Conservation (phyloP, 2,888 invertebrate species). For the Muschampia plurimacula region DNA sequence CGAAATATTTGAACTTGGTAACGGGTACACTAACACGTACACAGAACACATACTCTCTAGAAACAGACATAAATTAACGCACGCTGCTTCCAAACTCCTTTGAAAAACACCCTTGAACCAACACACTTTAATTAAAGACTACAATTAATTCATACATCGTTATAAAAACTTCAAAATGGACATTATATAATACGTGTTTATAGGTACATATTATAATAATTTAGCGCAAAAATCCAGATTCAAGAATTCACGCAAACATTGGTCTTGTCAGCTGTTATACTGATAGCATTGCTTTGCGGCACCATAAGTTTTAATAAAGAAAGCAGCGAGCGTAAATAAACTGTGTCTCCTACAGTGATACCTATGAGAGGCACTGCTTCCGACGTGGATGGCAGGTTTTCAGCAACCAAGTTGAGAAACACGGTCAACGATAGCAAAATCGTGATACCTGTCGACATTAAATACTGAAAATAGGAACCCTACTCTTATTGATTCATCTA, state of each 20-base stretch:
- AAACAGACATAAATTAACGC: slow-evolving; percentile 1
- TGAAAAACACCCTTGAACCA: background rate
- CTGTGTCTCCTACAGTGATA: slow-evolving; percentile 65
- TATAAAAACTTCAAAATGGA: background rate
- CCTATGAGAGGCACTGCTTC: slow-evolving; percentile 94
- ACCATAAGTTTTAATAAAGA: slow-evolving; percentile 1
- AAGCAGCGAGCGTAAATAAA: slow-evolving; percentile 11
- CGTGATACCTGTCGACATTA: slow-evolving; percentile 93
- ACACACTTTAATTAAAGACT: background rate
- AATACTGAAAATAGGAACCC: background rate
- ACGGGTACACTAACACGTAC: slow-evolving; percentile 10
- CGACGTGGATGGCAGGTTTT: slow-evolving; percentile 96
- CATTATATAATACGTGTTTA: background rate
- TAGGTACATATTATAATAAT: no score
- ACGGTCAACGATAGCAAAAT: slow-evolving; percentile 92
- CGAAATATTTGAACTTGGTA: background rate
- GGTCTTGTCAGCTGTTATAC: background rate
- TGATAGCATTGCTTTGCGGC: background rate
- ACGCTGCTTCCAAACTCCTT: slow-evolving; percentile 10
- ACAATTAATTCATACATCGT: background rate
- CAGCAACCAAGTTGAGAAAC: slow-evolving; percentile 98
- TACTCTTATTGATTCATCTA: background rate
- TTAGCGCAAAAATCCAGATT: background rate
- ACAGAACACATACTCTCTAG: slow-evolving; percentile 12
- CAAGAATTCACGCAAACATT: background rate